Evolutionary conservation across 2,797 vertebrate species (phyloP).

Genomic region (Pseudochirops corinnae): DNA sequence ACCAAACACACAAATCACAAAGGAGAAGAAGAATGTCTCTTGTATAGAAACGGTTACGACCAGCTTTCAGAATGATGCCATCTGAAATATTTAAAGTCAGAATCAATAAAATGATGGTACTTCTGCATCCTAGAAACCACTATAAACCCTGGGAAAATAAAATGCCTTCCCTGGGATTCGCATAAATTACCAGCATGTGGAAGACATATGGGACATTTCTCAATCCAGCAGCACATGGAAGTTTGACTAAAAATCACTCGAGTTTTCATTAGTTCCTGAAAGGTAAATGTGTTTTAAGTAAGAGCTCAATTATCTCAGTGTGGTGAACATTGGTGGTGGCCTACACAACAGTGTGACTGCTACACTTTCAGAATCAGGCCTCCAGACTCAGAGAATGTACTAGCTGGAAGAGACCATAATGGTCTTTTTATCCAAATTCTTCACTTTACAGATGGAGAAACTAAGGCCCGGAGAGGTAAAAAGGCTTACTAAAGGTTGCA

Average conservation of each 20-base stretch:
- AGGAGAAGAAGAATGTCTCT: slow-evolving; percentile 24
- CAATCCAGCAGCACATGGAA: slow-evolving; percentile 27
- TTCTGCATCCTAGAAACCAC: slow-evolving; percentile 56
- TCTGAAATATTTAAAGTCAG: slow-evolving; percentile 71
- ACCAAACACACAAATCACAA: slow-evolving; percentile 35
- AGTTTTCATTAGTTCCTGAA: slow-evolving; percentile 51
- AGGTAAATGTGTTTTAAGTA: slow-evolving; percentile 52
- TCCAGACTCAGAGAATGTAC: neutral
- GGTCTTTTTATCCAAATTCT: neutral
- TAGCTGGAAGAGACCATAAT: neutral
- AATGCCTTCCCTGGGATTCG: slow-evolving; percentile 57
- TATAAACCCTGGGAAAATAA: slow-evolving; percentile 49
- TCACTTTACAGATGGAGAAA: neutral
- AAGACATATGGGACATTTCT: slow-evolving; percentile 51
- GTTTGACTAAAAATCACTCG: slow-evolving; percentile 56
- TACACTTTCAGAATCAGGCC: slow-evolving; percentile 24
- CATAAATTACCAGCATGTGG: slow-evolving; percentile 61
- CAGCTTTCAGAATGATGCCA: slow-evolving; percentile 55
- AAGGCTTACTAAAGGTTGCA: neutral
- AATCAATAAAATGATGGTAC: slow-evolving; percentile 66
- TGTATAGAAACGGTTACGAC: slow-evolving; percentile 54
- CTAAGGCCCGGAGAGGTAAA: neutral
- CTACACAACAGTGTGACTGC: slow-evolving; percentile 27
- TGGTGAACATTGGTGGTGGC: slow-evolving; percentile 45
- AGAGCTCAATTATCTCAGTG: slow-evolving; percentile 45